A percentile compares a stretch with the other conserved stretches of the same genome.
Evolutionary conservation across 2,888 invertebrate genomes (phyloP).

Genomic region (Eristalinus sepulchralis): DNA sequence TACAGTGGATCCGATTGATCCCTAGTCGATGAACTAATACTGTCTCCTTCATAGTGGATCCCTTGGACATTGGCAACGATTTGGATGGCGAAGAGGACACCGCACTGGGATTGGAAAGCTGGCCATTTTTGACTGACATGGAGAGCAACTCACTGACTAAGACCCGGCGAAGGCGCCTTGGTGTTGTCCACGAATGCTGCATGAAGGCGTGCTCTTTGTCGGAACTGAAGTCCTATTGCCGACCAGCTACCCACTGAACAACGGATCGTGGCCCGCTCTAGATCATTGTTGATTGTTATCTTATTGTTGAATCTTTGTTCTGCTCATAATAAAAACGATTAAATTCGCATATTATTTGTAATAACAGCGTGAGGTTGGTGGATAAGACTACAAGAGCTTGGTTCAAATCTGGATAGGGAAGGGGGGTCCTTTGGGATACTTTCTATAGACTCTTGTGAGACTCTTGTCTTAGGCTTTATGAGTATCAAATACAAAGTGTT

Average conservation of each 20-base stretch:
- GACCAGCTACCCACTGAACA: not conserved
- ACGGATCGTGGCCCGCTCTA: not conserved
- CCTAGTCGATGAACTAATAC: not conserved
- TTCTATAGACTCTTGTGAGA: no score
- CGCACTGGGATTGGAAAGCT: not conserved
- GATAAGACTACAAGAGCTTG: no score
- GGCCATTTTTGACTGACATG: not conserved
- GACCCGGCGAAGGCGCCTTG: not conserved
- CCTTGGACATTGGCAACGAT: not conserved
- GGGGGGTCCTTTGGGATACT: no score
- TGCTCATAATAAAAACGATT: not conserved
- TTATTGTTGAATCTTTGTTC: not conserved
- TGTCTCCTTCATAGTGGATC: not conserved
- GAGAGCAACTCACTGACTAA: not conserved
- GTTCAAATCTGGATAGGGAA: no score
- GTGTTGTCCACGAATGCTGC: not conserved
- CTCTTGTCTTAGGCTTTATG: no score
- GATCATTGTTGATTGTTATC: not conserved
- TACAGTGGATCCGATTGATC: not conserved
- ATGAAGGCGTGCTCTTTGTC: not conserved
- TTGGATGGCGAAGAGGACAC: not conserved
- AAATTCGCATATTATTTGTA: no score
- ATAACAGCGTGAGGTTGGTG: no score
- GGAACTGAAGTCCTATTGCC: not conserved
- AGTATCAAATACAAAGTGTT: no score